These are phyloP conservation scores for Crypturellus undulatus DNA, from an alignment of 2,113 vertebrate species.

Conservation along the genomic window DNA sequence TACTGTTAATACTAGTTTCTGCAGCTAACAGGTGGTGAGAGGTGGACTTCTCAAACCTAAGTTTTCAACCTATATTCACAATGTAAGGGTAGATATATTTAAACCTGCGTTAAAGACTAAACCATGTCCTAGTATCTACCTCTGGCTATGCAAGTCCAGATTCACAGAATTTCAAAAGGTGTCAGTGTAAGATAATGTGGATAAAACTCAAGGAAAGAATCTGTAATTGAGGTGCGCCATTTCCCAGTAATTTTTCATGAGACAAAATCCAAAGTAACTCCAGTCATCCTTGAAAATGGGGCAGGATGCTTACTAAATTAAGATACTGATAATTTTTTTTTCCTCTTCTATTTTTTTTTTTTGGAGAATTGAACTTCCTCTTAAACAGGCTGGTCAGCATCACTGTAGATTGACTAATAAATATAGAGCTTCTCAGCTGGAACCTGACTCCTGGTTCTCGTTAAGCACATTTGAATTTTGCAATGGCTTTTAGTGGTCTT, in stretches of 20 bases:
- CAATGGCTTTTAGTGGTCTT: fast-evolving
- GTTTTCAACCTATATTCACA: neutral
- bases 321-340: neutral
- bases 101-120: neutral
- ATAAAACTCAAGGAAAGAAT: neutral
- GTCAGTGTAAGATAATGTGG: fast-evolving
- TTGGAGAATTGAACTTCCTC: neutral
- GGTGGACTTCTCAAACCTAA: neutral
- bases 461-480: neutral
- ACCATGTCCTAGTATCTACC: neutral
- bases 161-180: neutral
- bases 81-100: neutral
- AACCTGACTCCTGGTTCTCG: neutral
- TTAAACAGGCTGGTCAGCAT: neutral
- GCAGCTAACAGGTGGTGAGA: neutral
- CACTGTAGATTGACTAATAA: fast-evolving
- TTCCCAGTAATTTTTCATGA: neutral
- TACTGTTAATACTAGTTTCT: neutral
- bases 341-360: neutral
- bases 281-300: neutral
- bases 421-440: neutral
- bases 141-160: neutral
- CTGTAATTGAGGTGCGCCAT: neutral
- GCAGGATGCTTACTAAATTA: neutral
- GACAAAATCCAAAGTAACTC: neutral